Percentiles rank a stretch among this genome's conserved stretches.
These are phyloP conservation scores for Erebia palarica DNA, from an alignment of 2,888 invertebrate species.

Conservation along the genomic window DNA sequence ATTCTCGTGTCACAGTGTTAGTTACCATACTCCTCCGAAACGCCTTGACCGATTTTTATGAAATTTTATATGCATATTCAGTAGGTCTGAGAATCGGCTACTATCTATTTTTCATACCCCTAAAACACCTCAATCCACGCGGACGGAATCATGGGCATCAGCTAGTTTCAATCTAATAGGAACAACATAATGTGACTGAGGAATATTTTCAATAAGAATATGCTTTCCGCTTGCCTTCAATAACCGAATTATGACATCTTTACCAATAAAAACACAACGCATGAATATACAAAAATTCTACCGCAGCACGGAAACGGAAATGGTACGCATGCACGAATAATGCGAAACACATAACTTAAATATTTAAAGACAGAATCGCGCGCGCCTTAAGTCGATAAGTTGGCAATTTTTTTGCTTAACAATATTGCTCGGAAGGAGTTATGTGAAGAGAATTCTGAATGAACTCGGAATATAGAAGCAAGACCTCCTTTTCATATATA, in stretches of 20 bases:
- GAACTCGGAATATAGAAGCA: neutral
- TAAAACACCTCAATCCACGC: too few species aligned
- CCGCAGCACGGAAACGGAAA: slow-evolving; percentile 12
- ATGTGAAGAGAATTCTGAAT: neutral
- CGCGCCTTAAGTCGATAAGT: slow-evolving; percentile 21
- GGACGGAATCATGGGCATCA: too few species aligned
- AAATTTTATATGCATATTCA: too few species aligned
- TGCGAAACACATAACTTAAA: slow-evolving; percentile 15
- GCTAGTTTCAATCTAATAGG: neutral
- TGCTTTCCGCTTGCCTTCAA: neutral
- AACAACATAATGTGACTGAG: neutral
- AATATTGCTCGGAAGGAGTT: slow-evolving; percentile 17
- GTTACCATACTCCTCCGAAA: too few species aligned
- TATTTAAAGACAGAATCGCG: neutral
- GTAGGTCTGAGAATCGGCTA: too few species aligned
- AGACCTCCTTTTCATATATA: too few species aligned
- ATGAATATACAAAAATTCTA: neutral
- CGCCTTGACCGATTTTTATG: too few species aligned
- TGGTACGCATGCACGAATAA: slow-evolving; percentile 12
- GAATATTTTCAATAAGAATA: neutral
- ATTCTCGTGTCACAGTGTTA: too few species aligned
- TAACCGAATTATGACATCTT: slow-evolving; percentile 10
- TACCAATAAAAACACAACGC: slow-evolving; percentile 11
- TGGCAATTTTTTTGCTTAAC: slow-evolving; percentile 16
- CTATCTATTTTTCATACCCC: too few species aligned